phyloP scores from a whole-genome alignment of 2,113 vertebrate species.

The Cyprinodon variegatus region DNA sequence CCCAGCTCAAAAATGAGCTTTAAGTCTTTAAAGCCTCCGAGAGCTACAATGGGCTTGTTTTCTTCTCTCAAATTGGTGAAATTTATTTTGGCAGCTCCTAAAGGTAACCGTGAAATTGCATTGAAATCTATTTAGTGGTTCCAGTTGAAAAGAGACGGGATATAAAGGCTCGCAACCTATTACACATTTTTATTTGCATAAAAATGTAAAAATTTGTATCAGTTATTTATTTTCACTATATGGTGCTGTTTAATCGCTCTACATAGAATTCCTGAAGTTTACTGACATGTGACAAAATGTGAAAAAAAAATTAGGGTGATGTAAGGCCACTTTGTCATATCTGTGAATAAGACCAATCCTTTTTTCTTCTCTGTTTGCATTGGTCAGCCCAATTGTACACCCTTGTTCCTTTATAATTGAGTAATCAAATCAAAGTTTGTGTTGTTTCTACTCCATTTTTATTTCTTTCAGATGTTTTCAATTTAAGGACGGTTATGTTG shows the following conservation, averaged over 20 bases:
- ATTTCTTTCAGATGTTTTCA: constrained; percentile 66
- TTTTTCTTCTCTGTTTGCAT: neutral
- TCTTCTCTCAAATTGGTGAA: neutral
- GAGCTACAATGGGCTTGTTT: neutral
- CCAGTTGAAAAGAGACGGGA: neutral
- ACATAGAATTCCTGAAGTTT: too few relatives aligned
- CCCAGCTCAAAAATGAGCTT: neutral
- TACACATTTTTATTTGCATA: too few relatives aligned
- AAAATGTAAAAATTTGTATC: too few relatives aligned
- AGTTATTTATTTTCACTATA: too few relatives aligned
- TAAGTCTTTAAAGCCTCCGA: too few relatives aligned
- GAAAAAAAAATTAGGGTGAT: too few relatives aligned
- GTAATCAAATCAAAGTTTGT: constrained; percentile 45
- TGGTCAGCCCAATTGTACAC: constrained; percentile 11
- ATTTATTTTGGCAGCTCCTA: neutral
- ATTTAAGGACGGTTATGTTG: constrained; percentile 58
- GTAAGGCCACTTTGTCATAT: neutral
- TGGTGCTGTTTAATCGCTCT: too few relatives aligned
- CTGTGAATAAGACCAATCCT: neutral
- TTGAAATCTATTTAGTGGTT: neutral
- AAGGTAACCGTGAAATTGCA: neutral
- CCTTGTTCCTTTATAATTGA: constrained; percentile 32
- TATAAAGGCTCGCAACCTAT: too few relatives aligned
- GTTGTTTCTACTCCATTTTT: constrained; percentile 41
- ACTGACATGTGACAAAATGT: too few relatives aligned